Base-by-base conservation (phyloP, 1,140 invertebrate genomes). In the Ceratitis capitata region DNA sequence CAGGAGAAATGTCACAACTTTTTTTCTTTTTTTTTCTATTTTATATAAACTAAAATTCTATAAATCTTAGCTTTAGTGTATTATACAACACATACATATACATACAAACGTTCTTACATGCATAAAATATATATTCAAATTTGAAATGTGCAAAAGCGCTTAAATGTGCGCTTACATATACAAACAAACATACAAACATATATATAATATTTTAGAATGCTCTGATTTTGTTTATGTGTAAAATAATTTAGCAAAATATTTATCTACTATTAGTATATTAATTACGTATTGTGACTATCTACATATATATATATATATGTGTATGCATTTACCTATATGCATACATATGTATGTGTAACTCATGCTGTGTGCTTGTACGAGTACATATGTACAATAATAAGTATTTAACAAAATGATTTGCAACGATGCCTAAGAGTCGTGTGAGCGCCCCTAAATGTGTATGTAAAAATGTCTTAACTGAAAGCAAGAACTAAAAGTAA, bases 401-500 rank as follows among this genome's bases (percentile, higher is more conserved):
- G 32, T 69, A 35, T 69, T 69, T 69, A 69, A 69, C 61, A 35
- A 29, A 69, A 69, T 39, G 32, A 69, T 69, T 69, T 35, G 32
- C 61, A 69, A 69, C 61, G 61, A 69, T 69, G 61, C 61, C 61
- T 69, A 69, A 69, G 61, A 69, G 35, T 39, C 32, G 61, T 35
- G 61, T 69, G 61, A 58, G 19, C n/a, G n/a, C n/a, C 32, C 61
- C 61, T 69, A 69, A 69, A 69, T 16, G 61, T 69, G 61, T 69
- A 69, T 19, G 35, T 35, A 58, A 5, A 47, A 6, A 47, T 47
- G n/a, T 39, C 35, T n/a, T 69, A 39, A 69, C 39, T 69, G 26
- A 39, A 32, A n/a, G n/a, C n/a, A n/a, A 56, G 51, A 56, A n/a
- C n/a, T n/a, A n/a, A 69, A 61, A 61, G 58, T 61, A 61, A 61